Percentiles rank a stretch among this genome's conserved stretches.
These are phyloP conservation scores for Aphaenogaster floridana DNA, from an alignment of 1,140 invertebrate species.

Conservation along the genomic window DNA sequence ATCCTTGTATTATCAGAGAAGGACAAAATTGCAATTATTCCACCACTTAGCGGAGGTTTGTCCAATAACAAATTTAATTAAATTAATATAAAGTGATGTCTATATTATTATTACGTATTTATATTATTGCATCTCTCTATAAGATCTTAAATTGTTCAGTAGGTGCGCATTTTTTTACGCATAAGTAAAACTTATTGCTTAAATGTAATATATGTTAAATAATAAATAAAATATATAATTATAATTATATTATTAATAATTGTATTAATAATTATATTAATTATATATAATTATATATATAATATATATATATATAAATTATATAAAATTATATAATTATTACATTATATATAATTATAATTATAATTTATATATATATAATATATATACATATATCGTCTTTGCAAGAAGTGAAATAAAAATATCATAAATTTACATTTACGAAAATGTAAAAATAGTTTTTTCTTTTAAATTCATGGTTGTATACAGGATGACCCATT, in stretches of 20 bases:
- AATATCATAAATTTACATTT: neutral
- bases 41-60: constrained; percentile 94
- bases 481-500: neutral
- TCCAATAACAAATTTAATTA: constrained; percentile 32
- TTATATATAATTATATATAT: too few relatives aligned
- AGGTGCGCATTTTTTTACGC: neutral
- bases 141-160: neutral
- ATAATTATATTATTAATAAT: too few relatives aligned
- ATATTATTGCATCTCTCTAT: neutral
- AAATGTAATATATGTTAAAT: too few relatives aligned
- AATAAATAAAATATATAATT: too few relatives aligned
- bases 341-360: too few relatives aligned
- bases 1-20: constrained; percentile 88
- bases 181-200: neutral
- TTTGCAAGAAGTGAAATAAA: neutral
- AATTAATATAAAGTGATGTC: neutral
- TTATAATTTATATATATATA: too few relatives aligned
- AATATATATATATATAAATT: too few relatives aligned
- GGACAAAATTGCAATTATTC: constrained; percentile 95
- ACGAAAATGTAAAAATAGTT: constrained; percentile 10
- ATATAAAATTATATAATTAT: too few relatives aligned
- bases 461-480: neutral
- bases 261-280: too few relatives aligned
- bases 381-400: neutral
- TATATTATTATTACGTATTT: neutral